A percentile compares a stretch with the other conserved stretches of the same genome.
These are phyloP conservation scores for Callorhinus ursinus DNA, from an alignment of 2,113 vertebrate genomes.

Conservation along the genomic window DNA sequence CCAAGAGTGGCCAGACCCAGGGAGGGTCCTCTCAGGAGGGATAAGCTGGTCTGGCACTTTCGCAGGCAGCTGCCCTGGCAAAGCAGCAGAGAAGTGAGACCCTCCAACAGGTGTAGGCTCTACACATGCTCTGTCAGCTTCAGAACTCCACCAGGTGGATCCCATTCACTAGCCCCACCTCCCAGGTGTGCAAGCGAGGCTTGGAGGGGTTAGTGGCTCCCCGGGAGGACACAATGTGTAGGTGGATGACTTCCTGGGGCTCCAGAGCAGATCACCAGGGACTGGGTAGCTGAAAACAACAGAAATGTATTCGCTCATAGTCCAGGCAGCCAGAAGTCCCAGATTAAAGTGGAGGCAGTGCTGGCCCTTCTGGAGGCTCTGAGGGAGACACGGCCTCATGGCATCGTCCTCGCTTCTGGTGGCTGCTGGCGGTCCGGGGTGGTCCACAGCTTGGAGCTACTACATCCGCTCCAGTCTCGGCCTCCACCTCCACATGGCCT, in stretches of 20 bases:
- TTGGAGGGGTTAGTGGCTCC: not conserved
- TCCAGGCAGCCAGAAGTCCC: not conserved
- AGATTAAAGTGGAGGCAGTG: not conserved
- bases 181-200: not conserved
- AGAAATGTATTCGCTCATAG: not conserved
- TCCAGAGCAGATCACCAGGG: not conserved
- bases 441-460: too few species aligned
- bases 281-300: not conserved
- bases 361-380: not conserved
- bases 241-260: not conserved
- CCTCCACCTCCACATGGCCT: fast-evolving
- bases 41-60: not conserved
- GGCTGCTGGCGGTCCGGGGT: fast-evolving
- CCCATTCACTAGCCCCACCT: not conserved
- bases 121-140: not conserved
- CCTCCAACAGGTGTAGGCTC: fast-evolving
- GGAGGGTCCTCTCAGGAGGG: not conserved
- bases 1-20: not conserved
- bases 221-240: not conserved
- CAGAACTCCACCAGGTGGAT: not conserved
- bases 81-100: not conserved
- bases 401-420: fast-evolving
- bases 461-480: fast-evolving
- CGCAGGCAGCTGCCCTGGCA: not conserved
- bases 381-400: fast-evolving